phyloP scores from a whole-genome alignment of 2,888 invertebrate species.

The Andrena camellia region DNA sequence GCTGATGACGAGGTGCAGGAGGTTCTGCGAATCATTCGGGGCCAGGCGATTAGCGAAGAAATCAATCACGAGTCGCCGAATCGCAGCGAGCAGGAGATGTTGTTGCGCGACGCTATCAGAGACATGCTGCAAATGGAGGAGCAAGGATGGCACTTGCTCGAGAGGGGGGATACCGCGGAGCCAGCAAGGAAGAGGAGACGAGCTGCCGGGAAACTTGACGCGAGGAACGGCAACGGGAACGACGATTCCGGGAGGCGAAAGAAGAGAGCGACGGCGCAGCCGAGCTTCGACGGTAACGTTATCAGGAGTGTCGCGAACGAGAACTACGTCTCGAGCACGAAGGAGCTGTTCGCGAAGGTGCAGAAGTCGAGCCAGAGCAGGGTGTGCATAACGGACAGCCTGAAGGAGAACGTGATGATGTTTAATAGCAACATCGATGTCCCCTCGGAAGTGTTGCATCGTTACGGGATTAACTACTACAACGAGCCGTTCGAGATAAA shows the following conservation, averaged over 20 bases:
- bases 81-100: conserved; percentile 62
- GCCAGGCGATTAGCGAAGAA: neutral
- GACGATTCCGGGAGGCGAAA: neutral
- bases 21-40: conserved; percentile 53
- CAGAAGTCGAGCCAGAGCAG: neutral
- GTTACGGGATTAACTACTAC: conserved; percentile 36
- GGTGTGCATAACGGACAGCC: conserved; percentile 7
- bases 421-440: conserved; percentile 14
- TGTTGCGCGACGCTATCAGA: conserved; percentile 53
- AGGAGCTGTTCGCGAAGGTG: neutral
- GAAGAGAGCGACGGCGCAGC: no score
- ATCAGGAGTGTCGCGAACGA: neutral
- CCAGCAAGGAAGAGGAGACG: neutral
- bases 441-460: conserved; percentile 7
- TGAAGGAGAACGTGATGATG: conserved; percentile 40
- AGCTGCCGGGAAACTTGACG: neutral
- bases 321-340: neutral
- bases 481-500: conserved; percentile 43
- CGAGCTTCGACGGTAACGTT: neutral
- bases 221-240: neutral
- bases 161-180: neutral
- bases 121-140: conserved; percentile 36
- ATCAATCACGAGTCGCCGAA: conserved; percentile 70
- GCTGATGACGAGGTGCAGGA: conserved; percentile 59
- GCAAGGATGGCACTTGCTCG: conserved; percentile 27